Conservation (phyloP, 2,797 vertebrate species). For the Moxostoma hubbsi region DNA sequence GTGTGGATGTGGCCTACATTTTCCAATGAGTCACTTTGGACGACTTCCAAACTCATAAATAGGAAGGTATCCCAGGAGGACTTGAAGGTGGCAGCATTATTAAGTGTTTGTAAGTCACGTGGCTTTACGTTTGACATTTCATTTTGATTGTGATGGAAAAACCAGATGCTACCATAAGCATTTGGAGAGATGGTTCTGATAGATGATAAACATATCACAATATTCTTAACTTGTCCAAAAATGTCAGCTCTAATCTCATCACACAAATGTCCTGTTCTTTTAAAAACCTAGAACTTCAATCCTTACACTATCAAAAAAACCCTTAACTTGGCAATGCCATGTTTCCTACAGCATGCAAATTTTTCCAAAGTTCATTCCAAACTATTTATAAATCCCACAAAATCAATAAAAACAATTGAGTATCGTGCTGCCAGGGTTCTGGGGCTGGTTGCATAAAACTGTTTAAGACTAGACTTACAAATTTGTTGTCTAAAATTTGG, state of each 20-base stretch:
- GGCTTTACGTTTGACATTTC: slow-evolving; percentile 45
- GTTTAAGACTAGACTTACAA: too few relatives aligned
- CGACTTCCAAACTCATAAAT: too few relatives aligned
- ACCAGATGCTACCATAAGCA: neutral
- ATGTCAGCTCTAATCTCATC: slow-evolving; percentile 17
- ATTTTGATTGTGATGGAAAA: slow-evolving; percentile 6
- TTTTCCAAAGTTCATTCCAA: slow-evolving; percentile 55
- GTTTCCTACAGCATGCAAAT: slow-evolving; percentile 46
- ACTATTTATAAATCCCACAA: slow-evolving; percentile 58
- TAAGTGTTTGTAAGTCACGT: slow-evolving; percentile 38
- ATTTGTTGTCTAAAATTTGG: too few relatives aligned
- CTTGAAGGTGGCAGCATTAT: neutral
- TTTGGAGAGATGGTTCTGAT: slow-evolving; percentile 20
- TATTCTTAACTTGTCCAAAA: slow-evolving; percentile 36
- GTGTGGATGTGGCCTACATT: too few relatives aligned
- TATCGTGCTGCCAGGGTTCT: slow-evolving; percentile 56
- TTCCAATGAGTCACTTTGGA: too few relatives aligned
- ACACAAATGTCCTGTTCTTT: slow-evolving; percentile 26
- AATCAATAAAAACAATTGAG: slow-evolving; percentile 71
- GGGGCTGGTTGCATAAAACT: too few relatives aligned
- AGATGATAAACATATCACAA: slow-evolving; percentile 44
- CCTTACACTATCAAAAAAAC: slow-evolving; percentile 26
- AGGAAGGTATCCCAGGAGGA: neutral
- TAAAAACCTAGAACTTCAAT: neutral
- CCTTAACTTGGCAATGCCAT: slow-evolving; percentile 41